These are phyloP conservation scores for Nycteola revayana DNA, from an alignment of 2,888 invertebrate species.

Conservation along the genomic window DNA sequence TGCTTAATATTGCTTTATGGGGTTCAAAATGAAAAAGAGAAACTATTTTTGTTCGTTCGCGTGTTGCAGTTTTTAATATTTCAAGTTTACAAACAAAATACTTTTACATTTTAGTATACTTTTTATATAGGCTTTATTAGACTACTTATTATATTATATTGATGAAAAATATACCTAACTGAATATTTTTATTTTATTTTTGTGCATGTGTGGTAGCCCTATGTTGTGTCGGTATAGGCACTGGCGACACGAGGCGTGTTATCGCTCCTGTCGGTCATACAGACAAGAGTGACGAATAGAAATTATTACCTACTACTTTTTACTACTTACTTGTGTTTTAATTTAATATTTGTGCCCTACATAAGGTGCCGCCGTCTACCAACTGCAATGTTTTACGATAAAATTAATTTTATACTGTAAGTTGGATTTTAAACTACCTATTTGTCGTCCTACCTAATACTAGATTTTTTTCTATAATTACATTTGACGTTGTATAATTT, in stretches of 20 bases:
- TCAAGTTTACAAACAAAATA: too few species aligned
- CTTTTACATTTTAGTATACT: too few species aligned
- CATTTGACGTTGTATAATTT: too few species aligned
- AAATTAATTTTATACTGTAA: constrained; percentile 23
- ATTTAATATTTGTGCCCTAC: constrained; percentile 47
- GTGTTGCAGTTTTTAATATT: too few species aligned
- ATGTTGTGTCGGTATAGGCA: constrained; percentile 37
- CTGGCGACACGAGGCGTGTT: constrained; percentile 67
- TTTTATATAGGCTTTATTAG: too few species aligned
- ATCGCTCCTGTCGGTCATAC: constrained; percentile 64
- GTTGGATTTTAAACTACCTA: constrained; percentile 17
- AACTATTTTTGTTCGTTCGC: too few species aligned
- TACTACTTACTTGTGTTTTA: constrained; percentile 47
- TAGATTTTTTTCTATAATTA: constrained; percentile 1
- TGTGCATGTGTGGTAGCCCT: constrained; percentile 55
- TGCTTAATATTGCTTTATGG: too few species aligned
- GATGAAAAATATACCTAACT: too few species aligned
- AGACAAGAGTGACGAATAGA: constrained; percentile 61
- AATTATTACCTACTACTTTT: constrained; percentile 58
- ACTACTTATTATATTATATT: too few species aligned
- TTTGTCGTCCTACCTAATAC: background rate
- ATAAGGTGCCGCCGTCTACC: constrained; percentile 32
- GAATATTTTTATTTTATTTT: too few species aligned
- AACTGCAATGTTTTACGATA: constrained; percentile 25
- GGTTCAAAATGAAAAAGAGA: too few species aligned